Evolutionary conservation across 2,888 invertebrate genomes (phyloP), one percentile per base, ranked within the genome.

Genomic region (Temnothorax unifasciatus): DNA sequence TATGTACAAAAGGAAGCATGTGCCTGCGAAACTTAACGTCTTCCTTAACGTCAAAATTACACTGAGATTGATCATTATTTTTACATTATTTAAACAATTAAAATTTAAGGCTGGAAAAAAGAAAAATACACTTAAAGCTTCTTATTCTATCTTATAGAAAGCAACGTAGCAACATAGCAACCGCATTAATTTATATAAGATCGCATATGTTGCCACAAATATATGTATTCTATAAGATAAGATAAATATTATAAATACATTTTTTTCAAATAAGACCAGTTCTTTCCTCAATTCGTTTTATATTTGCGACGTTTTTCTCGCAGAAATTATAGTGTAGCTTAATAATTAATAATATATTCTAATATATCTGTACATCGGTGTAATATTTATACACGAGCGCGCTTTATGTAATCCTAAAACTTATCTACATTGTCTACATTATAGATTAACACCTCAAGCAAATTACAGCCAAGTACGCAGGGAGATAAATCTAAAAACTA

Each of bases 1-100:
- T 66, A 75, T 75, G 21, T 77, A 81, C 71, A 81, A 81, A 57
- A 81, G 77, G 13, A 77, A 77, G 77, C 77, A 47, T 82, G 77
- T 82, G 82, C 79, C 59, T 81, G 52, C 59, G 34, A 71, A 47
- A 44, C 6, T 64, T 64, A 69, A 47, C 18, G 13, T 47, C 25
- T 59, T 71, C 11, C 13, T 79, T 57, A 68, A 77, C 8, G 13
- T 57, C 2, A 41, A 69, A 57, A n/a, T 64, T 63, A 61, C 3
- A 15, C 3, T 15, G 13, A 44, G 4, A 38, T 13, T 29, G 21
- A 77, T 44, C 25, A 41, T 59, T 29, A 41, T 6, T 59, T 18
- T 41, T 25, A 52, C n/a, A 25, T 25, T 52, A 38, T 47, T 50
- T 76, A 8, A 41, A 52, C 18, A 38, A 77, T 29, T 21, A 25